Evolutionary conservation across 2,888 invertebrate genomes (phyloP).

Genomic region (Megastigmus dorsalis): DNA sequence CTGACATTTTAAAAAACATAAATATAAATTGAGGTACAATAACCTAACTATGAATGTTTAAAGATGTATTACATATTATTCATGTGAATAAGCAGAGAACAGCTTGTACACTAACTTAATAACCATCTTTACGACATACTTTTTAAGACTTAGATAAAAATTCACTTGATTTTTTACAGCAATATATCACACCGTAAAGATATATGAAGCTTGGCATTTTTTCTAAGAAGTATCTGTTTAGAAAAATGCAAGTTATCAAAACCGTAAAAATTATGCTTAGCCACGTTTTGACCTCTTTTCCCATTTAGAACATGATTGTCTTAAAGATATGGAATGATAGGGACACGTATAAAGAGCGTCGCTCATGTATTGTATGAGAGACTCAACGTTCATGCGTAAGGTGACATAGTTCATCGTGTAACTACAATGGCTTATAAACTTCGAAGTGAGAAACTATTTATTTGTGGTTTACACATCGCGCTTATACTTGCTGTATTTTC

Average conservation of each 20-base stretch:
- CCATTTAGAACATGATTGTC: not conserved
- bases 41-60: no score
- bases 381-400: not conserved
- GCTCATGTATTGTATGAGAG: not conserved
- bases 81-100: no score
- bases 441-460: not conserved
- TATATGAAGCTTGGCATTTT: not conserved
- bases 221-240: not conserved
- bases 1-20: no score
- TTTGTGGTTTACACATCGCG: not conserved
- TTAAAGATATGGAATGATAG: conserved; percentile 25
- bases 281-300: conserved; percentile 39
- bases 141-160: not conserved
- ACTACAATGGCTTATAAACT: conserved; percentile 28
- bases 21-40: no score
- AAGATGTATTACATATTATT: no score
- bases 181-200: conserved; percentile 21
- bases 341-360: conserved; percentile 21
- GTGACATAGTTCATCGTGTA: not conserved
- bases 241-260: conserved; percentile 28
- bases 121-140: not conserved
- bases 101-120: no score
- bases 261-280: conserved; percentile 6
- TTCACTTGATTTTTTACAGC: not conserved
- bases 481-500: not conserved